These are phyloP conservation scores for Drosophila merina DNA, from an alignment of 2,888 invertebrate genomes.

Conservation along the genomic window DNA sequence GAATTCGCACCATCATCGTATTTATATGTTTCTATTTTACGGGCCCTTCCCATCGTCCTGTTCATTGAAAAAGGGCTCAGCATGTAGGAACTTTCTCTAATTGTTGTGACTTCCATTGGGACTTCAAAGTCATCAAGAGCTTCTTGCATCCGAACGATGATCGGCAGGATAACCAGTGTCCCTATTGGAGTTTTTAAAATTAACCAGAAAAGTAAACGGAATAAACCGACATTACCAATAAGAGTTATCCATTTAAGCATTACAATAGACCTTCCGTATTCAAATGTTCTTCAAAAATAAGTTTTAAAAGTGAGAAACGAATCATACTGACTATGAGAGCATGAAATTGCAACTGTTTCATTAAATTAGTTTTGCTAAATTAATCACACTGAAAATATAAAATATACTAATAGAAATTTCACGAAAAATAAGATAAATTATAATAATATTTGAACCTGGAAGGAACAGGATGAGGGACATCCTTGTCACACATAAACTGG, in stretches of 20 bases:
- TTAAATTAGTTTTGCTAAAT: not conserved
- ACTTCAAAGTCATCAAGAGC: conserved; percentile 15
- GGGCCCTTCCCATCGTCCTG: conserved; percentile 43
- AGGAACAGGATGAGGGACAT: too few relatives aligned
- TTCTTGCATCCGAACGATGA: not conserved
- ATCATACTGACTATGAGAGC: not conserved
- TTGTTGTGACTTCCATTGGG: conserved; percentile 44
- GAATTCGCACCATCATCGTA: not conserved
- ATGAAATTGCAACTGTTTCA: conserved; percentile 11
- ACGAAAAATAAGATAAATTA: too few relatives aligned
- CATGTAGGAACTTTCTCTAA: not conserved
- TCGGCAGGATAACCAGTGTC: not conserved
- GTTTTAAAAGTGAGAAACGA: not conserved
- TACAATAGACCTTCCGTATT: not conserved
- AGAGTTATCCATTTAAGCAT: not conserved
- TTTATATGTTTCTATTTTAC: conserved; percentile 9
- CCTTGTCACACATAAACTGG: not conserved
- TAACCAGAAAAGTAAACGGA: too few relatives aligned
- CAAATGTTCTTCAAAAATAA: not conserved
- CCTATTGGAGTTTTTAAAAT: not conserved
- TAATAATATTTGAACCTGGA: too few relatives aligned
- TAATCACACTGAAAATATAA: not conserved
- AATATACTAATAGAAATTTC: too few relatives aligned
- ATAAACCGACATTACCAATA: not conserved
- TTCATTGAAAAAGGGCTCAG: not conserved